phyloP scores from a whole-genome alignment of 2,888 invertebrate species.

The Lacanobia wlatinum region DNA sequence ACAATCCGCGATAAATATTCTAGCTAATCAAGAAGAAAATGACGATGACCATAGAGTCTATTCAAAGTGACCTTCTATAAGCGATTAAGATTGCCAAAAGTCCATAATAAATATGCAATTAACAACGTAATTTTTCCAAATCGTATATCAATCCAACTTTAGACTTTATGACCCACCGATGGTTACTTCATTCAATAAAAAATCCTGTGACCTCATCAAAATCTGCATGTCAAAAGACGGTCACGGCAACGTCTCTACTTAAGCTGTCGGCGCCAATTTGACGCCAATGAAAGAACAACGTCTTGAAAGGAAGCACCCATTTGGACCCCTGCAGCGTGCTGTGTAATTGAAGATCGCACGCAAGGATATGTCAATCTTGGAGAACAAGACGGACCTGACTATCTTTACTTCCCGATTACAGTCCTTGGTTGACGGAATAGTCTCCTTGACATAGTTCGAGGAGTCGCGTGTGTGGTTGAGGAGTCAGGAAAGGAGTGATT shows the following conservation, averaged over 20 bases:
- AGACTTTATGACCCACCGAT: background rate
- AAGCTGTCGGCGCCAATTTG: conserved; percentile 60
- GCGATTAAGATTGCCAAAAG: too few relatives aligned
- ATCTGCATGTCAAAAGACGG: conserved; percentile 37
- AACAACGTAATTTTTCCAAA: background rate
- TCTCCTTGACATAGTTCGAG: conserved; percentile 52
- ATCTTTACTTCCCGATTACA: conserved; percentile 60
- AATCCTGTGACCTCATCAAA: background rate
- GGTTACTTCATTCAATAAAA: background rate
- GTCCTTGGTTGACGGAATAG: conserved; percentile 43
- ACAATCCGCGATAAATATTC: background rate
- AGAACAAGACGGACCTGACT: conserved; percentile 47
- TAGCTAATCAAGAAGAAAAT: background rate
- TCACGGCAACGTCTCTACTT: conserved; percentile 36
- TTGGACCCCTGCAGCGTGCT: conserved; percentile 68
- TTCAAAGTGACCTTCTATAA: too few relatives aligned
- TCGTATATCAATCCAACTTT: background rate
- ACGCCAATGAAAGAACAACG: conserved; percentile 58
- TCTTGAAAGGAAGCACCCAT: conserved; percentile 75
- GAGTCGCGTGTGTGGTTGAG: background rate
- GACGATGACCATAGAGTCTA: too few relatives aligned
- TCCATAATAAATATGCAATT: background rate
- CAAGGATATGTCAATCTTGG: conserved; percentile 77
- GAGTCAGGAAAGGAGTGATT: conserved; percentile 2
- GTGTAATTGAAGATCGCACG: conserved; percentile 65